phyloP scores from a whole-genome alignment of 2,888 invertebrate species.

The Steinernema scapterisci region DNA sequence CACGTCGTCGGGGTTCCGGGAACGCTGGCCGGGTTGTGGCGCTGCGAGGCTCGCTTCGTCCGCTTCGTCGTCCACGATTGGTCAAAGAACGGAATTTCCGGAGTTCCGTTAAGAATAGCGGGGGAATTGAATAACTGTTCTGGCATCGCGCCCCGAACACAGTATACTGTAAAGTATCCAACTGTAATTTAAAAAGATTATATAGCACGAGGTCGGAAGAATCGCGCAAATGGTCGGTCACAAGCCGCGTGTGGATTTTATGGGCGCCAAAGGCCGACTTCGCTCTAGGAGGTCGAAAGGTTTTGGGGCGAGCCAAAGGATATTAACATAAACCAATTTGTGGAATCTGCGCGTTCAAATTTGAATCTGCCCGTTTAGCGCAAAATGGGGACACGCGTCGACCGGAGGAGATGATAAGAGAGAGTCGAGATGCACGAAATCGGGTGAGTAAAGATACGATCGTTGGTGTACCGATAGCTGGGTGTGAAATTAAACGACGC shows the following conservation, averaged over 20 bases:
- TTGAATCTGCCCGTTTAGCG: neutral
- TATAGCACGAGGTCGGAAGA: too few relatives aligned
- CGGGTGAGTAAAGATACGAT: too few relatives aligned
- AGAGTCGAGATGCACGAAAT: too few relatives aligned
- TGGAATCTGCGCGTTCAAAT: conserved; percentile 16
- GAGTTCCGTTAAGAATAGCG: neutral
- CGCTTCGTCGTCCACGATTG: conserved; percentile 1
- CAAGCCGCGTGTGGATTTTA: too few relatives aligned
- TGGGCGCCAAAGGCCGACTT: neutral
- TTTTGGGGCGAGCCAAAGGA: neutral
- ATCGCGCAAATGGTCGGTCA: too few relatives aligned
- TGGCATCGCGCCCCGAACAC: neutral
- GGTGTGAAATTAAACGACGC: too few relatives aligned
- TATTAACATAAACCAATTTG: conserved; percentile 20
- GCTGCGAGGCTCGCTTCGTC: neutral
- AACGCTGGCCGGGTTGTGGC: neutral
- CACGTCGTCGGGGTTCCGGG: neutral
- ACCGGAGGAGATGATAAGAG: too few relatives aligned
- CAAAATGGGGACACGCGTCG: neutral
- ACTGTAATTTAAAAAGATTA: too few relatives aligned
- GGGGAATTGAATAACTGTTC: neutral
- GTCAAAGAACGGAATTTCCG: neutral
- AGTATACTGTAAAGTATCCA: neutral
- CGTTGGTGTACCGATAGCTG: too few relatives aligned
- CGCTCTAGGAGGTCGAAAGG: neutral